Conservation (phyloP, 1,140 invertebrate genomes). For the Ylistrum balloti region DNA sequence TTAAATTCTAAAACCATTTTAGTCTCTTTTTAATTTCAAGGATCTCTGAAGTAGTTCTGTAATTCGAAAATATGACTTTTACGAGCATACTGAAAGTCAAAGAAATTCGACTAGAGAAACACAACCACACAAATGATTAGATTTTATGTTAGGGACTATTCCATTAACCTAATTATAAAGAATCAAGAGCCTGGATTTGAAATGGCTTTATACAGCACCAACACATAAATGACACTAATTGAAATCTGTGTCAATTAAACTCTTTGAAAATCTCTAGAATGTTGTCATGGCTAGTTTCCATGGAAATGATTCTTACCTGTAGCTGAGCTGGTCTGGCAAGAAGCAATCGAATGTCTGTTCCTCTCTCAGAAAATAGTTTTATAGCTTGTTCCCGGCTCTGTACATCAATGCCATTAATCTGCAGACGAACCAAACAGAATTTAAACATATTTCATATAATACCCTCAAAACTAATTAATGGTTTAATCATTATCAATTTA, state of each 20-base stretch:
- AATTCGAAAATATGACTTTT: neutral
- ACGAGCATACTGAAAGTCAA: neutral
- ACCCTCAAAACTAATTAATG: neutral
- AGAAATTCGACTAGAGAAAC: neutral
- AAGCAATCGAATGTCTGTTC: conserved; percentile 82
- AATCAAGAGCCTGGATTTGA: neutral
- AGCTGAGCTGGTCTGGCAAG: conserved; percentile 80
- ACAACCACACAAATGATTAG: neutral
- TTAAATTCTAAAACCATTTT: neutral
- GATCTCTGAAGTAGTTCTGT: neutral
- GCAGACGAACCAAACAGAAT: conserved; percentile 62
- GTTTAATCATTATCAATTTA: neutral
- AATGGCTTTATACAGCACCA: conserved; percentile 25
- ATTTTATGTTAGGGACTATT: neutral
- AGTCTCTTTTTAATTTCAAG: neutral
- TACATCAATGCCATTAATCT: conserved; percentile 84
- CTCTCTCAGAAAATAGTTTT: conserved; percentile 82
- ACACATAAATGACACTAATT: conserved; percentile 39
- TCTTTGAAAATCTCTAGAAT: conserved; percentile 20
- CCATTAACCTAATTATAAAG: conserved; percentile 34
- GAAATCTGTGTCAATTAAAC: conserved; percentile 39
- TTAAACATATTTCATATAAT: neutral
- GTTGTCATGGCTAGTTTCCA: conserved; percentile 4
- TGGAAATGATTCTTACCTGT: conserved; percentile 9
- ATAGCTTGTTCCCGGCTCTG: conserved; percentile 83